Evolutionary conservation across 2,797 vertebrate species (phyloP).

Genomic region (Tadarida brasiliensis): DNA sequence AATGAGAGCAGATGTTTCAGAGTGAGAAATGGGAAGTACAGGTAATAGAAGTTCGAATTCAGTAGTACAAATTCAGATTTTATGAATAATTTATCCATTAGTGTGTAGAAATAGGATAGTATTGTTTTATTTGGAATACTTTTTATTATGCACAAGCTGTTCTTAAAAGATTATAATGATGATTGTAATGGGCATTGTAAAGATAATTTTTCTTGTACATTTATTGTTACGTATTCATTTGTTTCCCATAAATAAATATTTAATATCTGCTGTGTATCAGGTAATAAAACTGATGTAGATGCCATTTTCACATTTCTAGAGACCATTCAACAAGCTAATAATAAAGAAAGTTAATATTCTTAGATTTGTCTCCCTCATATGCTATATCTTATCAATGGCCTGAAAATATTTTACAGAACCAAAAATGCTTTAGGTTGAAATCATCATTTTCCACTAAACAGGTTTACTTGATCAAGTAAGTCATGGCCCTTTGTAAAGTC

Average conservation of each 20-base stretch:
- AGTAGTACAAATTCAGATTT: background rate
- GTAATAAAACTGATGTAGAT: background rate
- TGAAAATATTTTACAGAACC: background rate
- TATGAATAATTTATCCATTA: background rate
- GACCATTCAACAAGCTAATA: background rate
- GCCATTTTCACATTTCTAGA: background rate
- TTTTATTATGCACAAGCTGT: background rate
- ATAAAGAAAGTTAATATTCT: background rate
- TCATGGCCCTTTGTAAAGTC: background rate
- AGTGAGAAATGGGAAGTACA: background rate
- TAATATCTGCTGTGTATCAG: background rate
- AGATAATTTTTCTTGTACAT: background rate
- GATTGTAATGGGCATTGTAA: background rate
- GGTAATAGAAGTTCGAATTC: background rate
- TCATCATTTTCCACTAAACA: background rate
- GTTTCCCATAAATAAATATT: background rate
- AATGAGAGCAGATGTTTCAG: background rate
- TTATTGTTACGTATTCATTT: background rate
- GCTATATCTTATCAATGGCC: background rate
- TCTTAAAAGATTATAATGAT: background rate
- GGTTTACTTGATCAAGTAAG: background rate
- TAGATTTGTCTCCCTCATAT: background rate
- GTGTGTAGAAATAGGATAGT: background rate
- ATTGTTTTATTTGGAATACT: background rate
- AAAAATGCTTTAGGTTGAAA: background rate